phyloP scores from a whole-genome alignment of 2,113 vertebrate species.

The Lamprologus tigripictilis region DNA sequence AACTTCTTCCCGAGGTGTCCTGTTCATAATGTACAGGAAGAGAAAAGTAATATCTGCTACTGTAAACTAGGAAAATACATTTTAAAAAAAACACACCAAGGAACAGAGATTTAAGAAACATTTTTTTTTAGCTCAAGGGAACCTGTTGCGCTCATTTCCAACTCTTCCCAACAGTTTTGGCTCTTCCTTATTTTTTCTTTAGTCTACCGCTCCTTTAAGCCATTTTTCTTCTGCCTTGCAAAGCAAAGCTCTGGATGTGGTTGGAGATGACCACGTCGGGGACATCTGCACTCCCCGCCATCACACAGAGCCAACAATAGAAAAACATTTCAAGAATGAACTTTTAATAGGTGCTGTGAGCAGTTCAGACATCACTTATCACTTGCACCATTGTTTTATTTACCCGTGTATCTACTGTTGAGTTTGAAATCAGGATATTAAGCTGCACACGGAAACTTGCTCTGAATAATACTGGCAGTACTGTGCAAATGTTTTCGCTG shows the following conservation, averaged over 20 bases:
- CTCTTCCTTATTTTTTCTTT: background rate
- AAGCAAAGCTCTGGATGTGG: background rate
- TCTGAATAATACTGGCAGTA: slow-evolving; percentile 11
- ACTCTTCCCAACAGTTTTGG: background rate
- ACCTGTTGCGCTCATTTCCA: background rate
- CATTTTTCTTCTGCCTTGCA: background rate
- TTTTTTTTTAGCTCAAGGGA: background rate
- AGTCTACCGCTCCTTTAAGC: background rate
- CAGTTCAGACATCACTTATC: background rate
- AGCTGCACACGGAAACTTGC: background rate
- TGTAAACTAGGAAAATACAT: background rate
- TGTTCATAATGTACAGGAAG: background rate
- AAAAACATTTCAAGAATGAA: background rate
- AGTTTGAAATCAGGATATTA: background rate
- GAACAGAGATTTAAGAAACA: background rate
- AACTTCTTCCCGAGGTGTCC: background rate
- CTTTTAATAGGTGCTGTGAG: background rate
- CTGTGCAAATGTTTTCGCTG: background rate
- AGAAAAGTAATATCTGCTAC: background rate
- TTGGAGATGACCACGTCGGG: background rate
- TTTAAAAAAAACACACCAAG: rapidly evolving
- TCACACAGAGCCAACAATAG: background rate
- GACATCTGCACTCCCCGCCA: background rate
- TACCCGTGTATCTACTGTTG: background rate
- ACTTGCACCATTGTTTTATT: background rate